phyloP scores from a whole-genome alignment of 2,113 vertebrate species.

The Aspidoscelis tigris region DNA sequence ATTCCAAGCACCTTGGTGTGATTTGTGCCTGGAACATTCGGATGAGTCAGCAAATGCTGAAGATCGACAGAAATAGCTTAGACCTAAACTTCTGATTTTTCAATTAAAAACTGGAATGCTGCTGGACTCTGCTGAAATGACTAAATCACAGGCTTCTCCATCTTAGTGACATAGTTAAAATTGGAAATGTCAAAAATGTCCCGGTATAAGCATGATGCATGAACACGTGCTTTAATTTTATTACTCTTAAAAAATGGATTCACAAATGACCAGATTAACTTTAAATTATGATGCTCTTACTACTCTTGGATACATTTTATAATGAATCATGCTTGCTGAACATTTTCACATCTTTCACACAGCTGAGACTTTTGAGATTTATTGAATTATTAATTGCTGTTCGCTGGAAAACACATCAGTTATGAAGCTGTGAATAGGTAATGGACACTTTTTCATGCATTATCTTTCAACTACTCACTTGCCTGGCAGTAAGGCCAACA shows the following conservation, averaged over 20 bases:
- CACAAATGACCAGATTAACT: conserved; percentile 57
- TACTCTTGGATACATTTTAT: conserved; percentile 41
- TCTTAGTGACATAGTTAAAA: conserved; percentile 67
- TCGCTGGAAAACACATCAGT: not conserved
- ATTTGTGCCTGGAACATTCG: conserved; percentile 41
- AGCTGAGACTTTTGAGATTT: conserved; percentile 30
- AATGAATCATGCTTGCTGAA: conserved; percentile 52
- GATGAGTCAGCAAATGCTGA: conserved; percentile 36
- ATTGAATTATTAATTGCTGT: conserved; percentile 37
- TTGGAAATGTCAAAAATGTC: conserved; percentile 67
- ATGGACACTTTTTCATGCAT: not conserved
- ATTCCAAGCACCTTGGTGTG: conserved; percentile 20
- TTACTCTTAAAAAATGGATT: conserved; percentile 60
- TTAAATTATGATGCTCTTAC: conserved; percentile 43
- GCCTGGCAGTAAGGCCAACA: not conserved
- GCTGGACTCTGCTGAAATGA: conserved; percentile 43
- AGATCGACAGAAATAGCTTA: conserved; percentile 46
- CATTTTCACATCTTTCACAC: conserved; percentile 44
- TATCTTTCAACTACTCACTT: not conserved
- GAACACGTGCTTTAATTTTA: conserved; percentile 47
- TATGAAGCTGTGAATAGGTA: not conserved
- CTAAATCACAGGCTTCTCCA: conserved; percentile 57
- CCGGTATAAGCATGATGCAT: conserved; percentile 60
- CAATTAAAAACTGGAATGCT: conserved; percentile 40
- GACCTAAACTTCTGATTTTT: conserved; percentile 56